Evolutionary conservation across 92 coral and sea anemone genomes (phyloP), one percentile per base, ranked within the genome.

Genomic region (Hydrozoanthus gracilis): DNA sequence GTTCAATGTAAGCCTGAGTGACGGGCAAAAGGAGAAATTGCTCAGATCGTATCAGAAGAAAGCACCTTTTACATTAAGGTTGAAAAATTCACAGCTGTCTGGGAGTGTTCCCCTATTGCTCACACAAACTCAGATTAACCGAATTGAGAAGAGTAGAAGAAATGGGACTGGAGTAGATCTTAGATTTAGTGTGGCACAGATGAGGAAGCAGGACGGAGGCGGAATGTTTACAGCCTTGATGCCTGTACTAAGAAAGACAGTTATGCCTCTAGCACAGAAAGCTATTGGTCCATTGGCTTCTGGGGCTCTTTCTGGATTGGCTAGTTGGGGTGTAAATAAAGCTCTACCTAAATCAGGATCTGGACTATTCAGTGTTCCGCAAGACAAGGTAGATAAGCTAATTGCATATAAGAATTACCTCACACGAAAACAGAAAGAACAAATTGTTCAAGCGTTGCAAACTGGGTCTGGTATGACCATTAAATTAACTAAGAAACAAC

Each of bases 311-410:
- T 44, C 52, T 4, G 84, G 84, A 55, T 20, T 78, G 9, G 70
- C 71, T 56, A 78, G 70, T 78, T 74, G 61, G 61, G 78, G 78
- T 3, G 44, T 49, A 44, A 48, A 74, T 4, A 48, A 16, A n/a
- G 0, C n/a, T 20, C 10, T 5, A 4, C 47, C 73, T 20, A 0
- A 68, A 68, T 6, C 4, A 5, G 73, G 73, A 60, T 35, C 75
- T 65, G 27, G 35, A 27, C 8, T 65, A n/a, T n/a, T n/a, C n/a
- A n/a, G 14, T 4, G n/a, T 66, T 0, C 77, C 86, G 2, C 86
- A 82, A 27, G 74, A 82, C 27, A 82, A 65, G 46, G 74, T 64
- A 46, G 86, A 82, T 64, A 61, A 82, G 35, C 77, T 82, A 4
- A 82, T 82, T 20, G 77, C 76, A 4, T 71, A 82, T 10, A 66